Evolutionary conservation across 2,113 vertebrate genomes (phyloP), one percentile per base, ranked within the genome.

Genomic region (Hymenochirus boettgeri): DNA sequence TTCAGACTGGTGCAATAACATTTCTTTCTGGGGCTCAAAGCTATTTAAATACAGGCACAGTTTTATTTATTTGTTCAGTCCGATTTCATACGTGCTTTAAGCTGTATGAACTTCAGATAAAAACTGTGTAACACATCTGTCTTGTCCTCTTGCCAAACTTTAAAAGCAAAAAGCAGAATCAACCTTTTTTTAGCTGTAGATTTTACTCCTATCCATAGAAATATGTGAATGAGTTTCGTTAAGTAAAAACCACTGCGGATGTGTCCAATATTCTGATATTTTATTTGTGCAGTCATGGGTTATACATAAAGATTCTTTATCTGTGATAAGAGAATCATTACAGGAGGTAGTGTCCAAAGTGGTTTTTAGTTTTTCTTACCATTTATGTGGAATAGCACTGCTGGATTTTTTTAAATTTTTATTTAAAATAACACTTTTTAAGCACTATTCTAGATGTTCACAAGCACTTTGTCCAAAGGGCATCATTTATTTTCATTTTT

Each of bases 51-150:
- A 74, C 66, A 69, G 77, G 52, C 73, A 70, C 56, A 73, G 69
- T 77, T 77, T 82, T 86, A 83, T 88, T 86, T 88, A 85, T 87
- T 81, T 73, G 73, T 77, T 66, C 75, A 2, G 54, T 69, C 72
- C 63, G 73, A 71, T 67, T 75, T 75, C 72, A 45, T 83, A 79
- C 77, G 81, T 81, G 80, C 72, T 77, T 79, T 72, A 73, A 71
- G 47, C 61, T 70, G 31, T 55, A 58, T 42, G 13, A 52, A 31
- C 70, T 57, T 22, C 57, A 61, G 57, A 54, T 42, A 15, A n/a
- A 42, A 42, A 2, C 4, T 35, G 4, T 35, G 2, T 18, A 42
- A n/a, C 39, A 42, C 18, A 2, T 48, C 9, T 22, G 46, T 11
- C n/a, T 42, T 48, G 4, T 22, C 12, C 46, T 22, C 46, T 22